Percentiles rank a stretch among this genome's conserved stretches.
These are phyloP conservation scores for Troilus luridus DNA, from an alignment of 2,888 invertebrate genomes.

Conservation along the genomic window DNA sequence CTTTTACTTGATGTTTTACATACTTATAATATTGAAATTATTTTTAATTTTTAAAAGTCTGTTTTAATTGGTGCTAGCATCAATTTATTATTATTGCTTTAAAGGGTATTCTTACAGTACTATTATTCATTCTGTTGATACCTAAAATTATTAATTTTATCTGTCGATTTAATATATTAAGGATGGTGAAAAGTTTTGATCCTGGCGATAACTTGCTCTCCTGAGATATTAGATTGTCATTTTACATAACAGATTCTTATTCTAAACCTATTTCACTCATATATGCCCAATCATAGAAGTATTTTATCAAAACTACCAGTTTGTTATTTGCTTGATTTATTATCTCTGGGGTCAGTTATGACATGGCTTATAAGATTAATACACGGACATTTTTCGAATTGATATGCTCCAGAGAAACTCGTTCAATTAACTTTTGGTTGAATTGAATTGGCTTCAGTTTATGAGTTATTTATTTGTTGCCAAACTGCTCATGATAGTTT, in stretches of 20 bases:
- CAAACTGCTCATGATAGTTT: too few relatives aligned
- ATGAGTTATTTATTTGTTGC: too few relatives aligned
- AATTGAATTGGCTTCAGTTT: too few relatives aligned
- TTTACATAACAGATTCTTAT: background rate
- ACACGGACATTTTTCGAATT: too few relatives aligned
- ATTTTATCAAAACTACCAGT: too few relatives aligned
- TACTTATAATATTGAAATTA: background rate
- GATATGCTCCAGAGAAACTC: too few relatives aligned
- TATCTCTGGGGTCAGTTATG: too few relatives aligned
- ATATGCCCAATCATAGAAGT: too few relatives aligned
- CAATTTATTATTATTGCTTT: background rate
- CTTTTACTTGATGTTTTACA: background rate
- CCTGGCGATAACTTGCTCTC: background rate
- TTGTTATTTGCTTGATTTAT: too few relatives aligned
- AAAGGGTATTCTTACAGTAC: background rate
- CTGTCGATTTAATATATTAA: background rate
- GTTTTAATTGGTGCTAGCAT: background rate
- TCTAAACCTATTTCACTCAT: too few relatives aligned
- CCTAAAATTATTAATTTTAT: background rate
- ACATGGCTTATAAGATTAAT: too few relatives aligned
- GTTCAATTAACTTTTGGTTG: too few relatives aligned
- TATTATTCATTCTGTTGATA: background rate
- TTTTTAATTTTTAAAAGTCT: background rate
- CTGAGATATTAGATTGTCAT: background rate
- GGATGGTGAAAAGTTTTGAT: conserved; percentile 38